Percentiles rank a stretch among this genome's conserved stretches.
These are phyloP conservation scores for Petrolisthes manimaculis DNA, from an alignment of 2,888 invertebrate species.

Conservation along the genomic window DNA sequence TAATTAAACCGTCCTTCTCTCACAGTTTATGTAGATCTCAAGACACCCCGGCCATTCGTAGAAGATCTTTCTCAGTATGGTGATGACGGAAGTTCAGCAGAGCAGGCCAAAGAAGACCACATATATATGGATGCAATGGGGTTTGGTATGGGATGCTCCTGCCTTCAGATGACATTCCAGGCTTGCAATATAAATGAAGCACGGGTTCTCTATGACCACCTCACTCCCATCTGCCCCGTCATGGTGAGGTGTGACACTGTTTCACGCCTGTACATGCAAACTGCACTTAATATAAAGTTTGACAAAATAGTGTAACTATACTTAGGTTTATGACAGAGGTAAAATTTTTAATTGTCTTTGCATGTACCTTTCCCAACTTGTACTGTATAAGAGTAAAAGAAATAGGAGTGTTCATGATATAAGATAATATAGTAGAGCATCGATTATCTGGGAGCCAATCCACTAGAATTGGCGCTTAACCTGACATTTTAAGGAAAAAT, in stretches of 20 bases:
- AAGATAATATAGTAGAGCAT: too few species aligned
- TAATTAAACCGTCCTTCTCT: conserved; percentile 64
- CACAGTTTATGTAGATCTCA: conserved; percentile 88
- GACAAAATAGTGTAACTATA: too few species aligned
- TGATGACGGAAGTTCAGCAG: conserved; percentile 77
- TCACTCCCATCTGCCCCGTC: conserved; percentile 96
- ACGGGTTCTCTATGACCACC: conserved; percentile 93
- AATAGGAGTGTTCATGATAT: too few species aligned
- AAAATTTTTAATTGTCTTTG: too few species aligned
- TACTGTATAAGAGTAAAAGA: too few species aligned
- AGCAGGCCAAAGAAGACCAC: conserved; percentile 85
- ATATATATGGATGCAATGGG: conserved; percentile 99
- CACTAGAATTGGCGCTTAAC: too few species aligned
- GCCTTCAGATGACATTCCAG: conserved; percentile 92
- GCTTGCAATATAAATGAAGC: conserved; percentile 96
- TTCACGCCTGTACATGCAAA: neutral
- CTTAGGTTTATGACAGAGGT: too few species aligned
- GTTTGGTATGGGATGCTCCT: conserved; percentile 99
- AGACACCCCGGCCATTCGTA: conserved; percentile 85
- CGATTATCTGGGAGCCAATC: too few species aligned
- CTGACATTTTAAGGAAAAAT: too few species aligned
- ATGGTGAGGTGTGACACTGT: conserved; percentile 73
- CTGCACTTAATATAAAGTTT: neutral
- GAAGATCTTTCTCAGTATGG: conserved; percentile 75
- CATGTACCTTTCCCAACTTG: too few species aligned